phyloP scores from a whole-genome alignment of 2,113 vertebrate genomes.

The Tinamus guttatus region DNA sequence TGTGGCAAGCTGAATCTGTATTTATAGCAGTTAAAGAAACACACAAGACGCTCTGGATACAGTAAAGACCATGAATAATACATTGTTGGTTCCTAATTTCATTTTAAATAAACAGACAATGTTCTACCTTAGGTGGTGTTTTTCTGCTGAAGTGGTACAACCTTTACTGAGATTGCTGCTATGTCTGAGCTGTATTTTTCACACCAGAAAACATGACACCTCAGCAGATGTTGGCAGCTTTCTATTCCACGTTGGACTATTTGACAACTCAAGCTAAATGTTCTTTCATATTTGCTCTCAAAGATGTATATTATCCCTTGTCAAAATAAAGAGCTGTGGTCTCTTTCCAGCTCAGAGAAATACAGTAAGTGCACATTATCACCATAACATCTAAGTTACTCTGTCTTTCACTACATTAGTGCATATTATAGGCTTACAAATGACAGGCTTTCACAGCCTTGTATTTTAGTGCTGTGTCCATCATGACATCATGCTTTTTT shows the following conservation, averaged over 20 bases:
- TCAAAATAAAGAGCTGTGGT: constrained; percentile 32
- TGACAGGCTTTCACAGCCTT: constrained; percentile 10
- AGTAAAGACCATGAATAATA: constrained; percentile 5
- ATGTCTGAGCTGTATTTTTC: not conserved
- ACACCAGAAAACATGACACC: not conserved
- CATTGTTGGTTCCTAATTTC: constrained; percentile 11
- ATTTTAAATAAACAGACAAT: constrained; percentile 34
- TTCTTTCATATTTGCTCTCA: not conserved
- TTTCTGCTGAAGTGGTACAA: not conserved
- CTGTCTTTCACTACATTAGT: not conserved
- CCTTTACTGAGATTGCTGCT: not conserved
- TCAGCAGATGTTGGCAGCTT: not conserved
- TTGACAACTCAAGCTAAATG: not conserved
- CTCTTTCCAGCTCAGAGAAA: constrained; percentile 10
- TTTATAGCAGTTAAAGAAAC: constrained; percentile 55
- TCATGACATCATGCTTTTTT: not conserved
- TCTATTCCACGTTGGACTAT: not conserved
- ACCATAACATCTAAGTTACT: not conserved
- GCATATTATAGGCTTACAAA: constrained; percentile 23
- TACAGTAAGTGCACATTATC: not conserved
- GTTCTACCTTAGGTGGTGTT: not conserved
- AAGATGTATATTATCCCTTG: not conserved
- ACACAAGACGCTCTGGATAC: constrained; percentile 20
- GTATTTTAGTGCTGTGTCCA: not conserved
- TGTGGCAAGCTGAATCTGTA: constrained; percentile 59